Conservation (phyloP, 2,113 vertebrate genomes). For the Cacatua alba region DNA sequence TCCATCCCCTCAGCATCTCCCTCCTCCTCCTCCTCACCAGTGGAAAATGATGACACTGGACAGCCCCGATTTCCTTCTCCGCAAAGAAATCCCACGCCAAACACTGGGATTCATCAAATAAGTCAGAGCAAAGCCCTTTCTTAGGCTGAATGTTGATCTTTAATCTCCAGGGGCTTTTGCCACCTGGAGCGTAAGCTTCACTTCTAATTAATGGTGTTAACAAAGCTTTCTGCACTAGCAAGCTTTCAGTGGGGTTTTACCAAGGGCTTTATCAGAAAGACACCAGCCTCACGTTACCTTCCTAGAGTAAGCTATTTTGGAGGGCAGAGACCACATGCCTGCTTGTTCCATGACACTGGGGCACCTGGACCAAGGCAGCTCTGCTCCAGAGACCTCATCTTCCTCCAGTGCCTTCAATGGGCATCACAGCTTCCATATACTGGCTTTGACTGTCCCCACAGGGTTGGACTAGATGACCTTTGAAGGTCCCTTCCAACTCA, state of each 20-base stretch:
- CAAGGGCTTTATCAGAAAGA: background rate
- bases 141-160: background rate
- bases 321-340: background rate
- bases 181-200: background rate
- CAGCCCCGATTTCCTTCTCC: background rate
- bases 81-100: background rate
- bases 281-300: background rate
- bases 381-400: background rate
- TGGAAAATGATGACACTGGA: background rate
- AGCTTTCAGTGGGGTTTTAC: background rate
- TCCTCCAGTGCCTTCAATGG: background rate
- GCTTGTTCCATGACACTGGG: accelerated
- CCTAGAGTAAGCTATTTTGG: background rate
- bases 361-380: background rate
- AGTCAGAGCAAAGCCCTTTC: background rate
- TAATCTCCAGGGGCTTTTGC: background rate
- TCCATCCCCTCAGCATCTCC: background rate
- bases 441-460: background rate
- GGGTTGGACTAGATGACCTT: background rate
- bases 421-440: accelerated
- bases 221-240: background rate
- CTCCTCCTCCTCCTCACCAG: background rate
- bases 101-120: background rate
- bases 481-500: background rate
- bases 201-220: background rate